These are phyloP conservation scores for Speoplatyrhinus poulsoni DNA, from an alignment of 2,113 vertebrate genomes.

Conservation along the genomic window DNA sequence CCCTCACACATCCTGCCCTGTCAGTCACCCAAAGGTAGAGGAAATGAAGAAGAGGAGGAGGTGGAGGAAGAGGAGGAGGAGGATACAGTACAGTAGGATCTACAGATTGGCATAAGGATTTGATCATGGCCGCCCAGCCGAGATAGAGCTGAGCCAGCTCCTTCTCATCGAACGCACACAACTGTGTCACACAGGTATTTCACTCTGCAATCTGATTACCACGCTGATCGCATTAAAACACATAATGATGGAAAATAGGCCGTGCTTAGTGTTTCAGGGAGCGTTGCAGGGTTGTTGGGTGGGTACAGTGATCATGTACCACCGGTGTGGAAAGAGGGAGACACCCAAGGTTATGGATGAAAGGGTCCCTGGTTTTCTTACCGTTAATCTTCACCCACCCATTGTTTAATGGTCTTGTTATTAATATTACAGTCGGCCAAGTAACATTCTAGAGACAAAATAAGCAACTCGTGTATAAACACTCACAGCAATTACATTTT, in stretches of 20 bases:
- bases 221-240: conserved; percentile 81
- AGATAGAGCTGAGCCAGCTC: conserved; percentile 25
- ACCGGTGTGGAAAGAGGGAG: conserved; percentile 26
- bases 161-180: conserved; percentile 41
- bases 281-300: conserved; percentile 40
- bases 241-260: conserved; percentile 79
- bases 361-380: conserved; percentile 8
- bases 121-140: conserved; percentile 54
- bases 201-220: conserved; percentile 82
- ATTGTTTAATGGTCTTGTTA: conserved; percentile 7
- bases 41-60: conserved; percentile 7
- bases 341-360: neutral
- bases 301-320: conserved; percentile 48
- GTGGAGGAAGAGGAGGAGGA: conserved; percentile 19
- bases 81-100: conserved; percentile 25
- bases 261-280: conserved; percentile 74
- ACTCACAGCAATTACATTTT: neutral
- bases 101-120: conserved; percentile 50
- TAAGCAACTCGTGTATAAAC: neutral
- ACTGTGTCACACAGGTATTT: conserved; percentile 78
- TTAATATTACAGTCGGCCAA: neutral
- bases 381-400: conserved; percentile 12
- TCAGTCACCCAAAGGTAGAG: neutral
- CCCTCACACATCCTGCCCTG: conserved; percentile 4
- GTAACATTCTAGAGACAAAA: neutral